Percentiles rank a stretch among this genome's conserved stretches.
Conservation (phyloP, 2,888 invertebrate genomes). For the Incurvaria masculella region DNA sequence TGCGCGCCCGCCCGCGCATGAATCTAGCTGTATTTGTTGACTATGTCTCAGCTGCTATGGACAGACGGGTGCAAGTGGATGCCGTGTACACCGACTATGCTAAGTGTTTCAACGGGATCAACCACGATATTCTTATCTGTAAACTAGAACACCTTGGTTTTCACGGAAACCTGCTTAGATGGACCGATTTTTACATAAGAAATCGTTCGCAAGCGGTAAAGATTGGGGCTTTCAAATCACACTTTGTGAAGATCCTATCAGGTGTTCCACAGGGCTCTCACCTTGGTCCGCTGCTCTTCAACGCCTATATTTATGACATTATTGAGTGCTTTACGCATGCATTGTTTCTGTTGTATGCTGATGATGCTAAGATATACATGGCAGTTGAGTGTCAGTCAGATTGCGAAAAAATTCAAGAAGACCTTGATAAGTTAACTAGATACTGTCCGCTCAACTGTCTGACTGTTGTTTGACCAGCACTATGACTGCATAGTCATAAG, state of each 20-base stretch:
- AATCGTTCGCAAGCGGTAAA: conserved; percentile 11
- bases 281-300: conserved; percentile 13
- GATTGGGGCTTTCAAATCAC: conserved; percentile 8
- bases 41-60: too few species aligned
- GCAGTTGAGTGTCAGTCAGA: neutral
- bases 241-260: conserved; percentile 8
- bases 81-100: conserved; percentile 2
- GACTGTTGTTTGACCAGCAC: too few species aligned
- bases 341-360: conserved; percentile 10
- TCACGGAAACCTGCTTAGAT: conserved; percentile 11
- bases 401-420: neutral
- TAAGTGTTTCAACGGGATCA: neutral
- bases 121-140: neutral
- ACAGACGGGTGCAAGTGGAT: too few species aligned
- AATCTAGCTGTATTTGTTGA: too few species aligned
- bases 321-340: neutral
- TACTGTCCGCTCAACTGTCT: neutral
- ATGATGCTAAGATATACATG: conserved; percentile 10
- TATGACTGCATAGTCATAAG: too few species aligned
- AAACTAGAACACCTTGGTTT: conserved; percentile 6
- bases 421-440: neutral
- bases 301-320: conserved; percentile 9
- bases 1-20: too few species aligned
- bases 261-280: conserved; percentile 14
- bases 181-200: conserved; percentile 12